Conservation (phyloP, 2,113 vertebrate genomes). For the Catharus minimus region DNA sequence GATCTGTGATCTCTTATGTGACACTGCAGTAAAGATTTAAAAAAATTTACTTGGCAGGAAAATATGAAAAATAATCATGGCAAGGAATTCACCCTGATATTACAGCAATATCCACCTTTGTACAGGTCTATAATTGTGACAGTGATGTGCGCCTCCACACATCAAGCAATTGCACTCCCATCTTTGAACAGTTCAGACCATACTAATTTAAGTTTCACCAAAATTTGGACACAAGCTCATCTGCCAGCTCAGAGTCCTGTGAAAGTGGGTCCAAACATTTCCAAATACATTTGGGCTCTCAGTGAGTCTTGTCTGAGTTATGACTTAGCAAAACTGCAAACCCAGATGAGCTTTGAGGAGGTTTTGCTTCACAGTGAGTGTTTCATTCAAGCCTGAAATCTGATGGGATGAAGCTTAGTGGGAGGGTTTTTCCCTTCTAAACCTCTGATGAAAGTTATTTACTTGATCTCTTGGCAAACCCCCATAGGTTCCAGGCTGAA, state of each 20-base stretch:
- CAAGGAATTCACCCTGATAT: fast-evolving
- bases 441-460: slow-evolving; percentile 28
- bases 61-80: neutral
- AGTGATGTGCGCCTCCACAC: neutral
- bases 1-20: neutral
- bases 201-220: neutral
- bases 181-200: neutral
- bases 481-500: neutral
- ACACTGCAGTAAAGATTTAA: neutral
- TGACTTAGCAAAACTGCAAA: neutral
- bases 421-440: neutral
- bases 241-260: neutral
- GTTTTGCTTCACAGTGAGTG: neutral
- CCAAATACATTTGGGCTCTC: neutral
- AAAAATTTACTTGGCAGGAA: neutral
- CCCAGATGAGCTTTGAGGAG: neutral
- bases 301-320: neutral
- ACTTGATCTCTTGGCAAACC: neutral
- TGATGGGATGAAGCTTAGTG: neutral
- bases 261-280: neutral
- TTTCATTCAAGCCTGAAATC: neutral
- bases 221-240: neutral
- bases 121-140: neutral
- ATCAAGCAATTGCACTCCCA: neutral
- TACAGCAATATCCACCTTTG: neutral